Evolutionary conservation across 2,113 vertebrate genomes (phyloP), one percentile per base, ranked within the genome.

Genomic region (Lepus timidus): DNA sequence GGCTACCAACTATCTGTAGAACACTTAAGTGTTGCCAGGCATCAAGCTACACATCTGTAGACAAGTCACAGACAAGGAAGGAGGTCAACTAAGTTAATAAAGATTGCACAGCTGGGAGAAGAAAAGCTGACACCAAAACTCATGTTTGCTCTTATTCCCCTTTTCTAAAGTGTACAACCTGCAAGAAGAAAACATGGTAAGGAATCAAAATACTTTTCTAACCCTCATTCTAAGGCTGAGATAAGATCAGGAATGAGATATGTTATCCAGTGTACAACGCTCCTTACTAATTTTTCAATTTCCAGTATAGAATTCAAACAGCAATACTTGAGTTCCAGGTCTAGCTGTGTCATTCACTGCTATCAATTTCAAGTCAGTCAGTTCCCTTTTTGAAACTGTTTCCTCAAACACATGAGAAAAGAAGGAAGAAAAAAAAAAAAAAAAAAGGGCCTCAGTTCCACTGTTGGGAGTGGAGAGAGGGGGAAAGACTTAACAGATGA

Each of bases 161-260:
- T 3, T 89, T 9, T 82, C 61, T 61, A 52, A 44, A 65, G 55
- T 62, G 25, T 74, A 61, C 23, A 90, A 39, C 19, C 7, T 82
- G 55, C 2, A 68, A 44, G 13, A 52, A 75, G 52, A 71, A 84
- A 73, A 39, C 36, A 19, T 12, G 9, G 0, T 82, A 92, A 85
- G n/a, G 86, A 84, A 88, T 39, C 55, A 83, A 87, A 14, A n/a
- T 67, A 52, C 51, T 85, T 93, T 67, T 39, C 36, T 75, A 55
- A 76, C 10, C 20, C n/a, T 80, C 80, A 92, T 85, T 31, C 6
- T 68, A 61, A 36, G 27, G 23, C 2, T 55, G 27, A 75, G n/a
- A 52, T 80, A 91, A 74, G 22, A 84, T 67, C 22, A 91, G 44
- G 62, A 86, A 92, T 67, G 16, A 83, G 61, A 85, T 58, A 16